Evolutionary conservation across 1,140 invertebrate genomes (phyloP).

Genomic region (Saxidomus purpurata): DNA sequence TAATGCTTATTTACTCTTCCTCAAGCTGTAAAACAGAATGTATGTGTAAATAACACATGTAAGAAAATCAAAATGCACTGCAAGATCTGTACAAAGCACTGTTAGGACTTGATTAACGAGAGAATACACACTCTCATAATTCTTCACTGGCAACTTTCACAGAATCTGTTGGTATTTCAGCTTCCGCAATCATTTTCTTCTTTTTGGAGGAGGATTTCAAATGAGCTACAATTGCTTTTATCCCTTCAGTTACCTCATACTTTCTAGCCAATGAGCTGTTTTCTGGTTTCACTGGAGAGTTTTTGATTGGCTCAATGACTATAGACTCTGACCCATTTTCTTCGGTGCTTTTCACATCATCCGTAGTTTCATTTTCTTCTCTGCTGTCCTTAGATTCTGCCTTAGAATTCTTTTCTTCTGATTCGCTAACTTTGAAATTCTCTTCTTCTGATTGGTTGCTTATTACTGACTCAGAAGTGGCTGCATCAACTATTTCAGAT

Average conservation of each 20-base stretch:
- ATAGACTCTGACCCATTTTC: background rate
- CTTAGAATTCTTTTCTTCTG: background rate
- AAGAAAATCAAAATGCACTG: background rate
- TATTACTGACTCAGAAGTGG: background rate
- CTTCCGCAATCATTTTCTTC: conserved; percentile 10
- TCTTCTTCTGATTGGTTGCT: conserved; percentile 16
- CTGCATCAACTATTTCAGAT: background rate
- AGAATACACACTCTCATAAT: background rate
- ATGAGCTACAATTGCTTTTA: conserved; percentile 66
- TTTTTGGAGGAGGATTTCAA: conserved; percentile 51
- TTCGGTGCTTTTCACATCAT: background rate
- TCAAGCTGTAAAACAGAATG: background rate
- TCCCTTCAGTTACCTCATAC: conserved; percentile 50
- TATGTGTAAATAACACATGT: no score
- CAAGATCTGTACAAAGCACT: background rate
- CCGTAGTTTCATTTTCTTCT: conserved; percentile 5
- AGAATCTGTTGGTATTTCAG: background rate
- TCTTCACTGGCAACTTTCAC: background rate
- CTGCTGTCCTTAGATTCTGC: background rate
- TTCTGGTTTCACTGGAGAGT: background rate
- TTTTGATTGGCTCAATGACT: conserved; percentile 10
- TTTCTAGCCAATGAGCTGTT: conserved; percentile 40
- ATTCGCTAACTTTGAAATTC: background rate
- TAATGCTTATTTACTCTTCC: background rate
- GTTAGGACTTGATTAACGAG: background rate